Evolutionary conservation across 2,888 invertebrate species (phyloP).

Genomic region (Dioctria rufipes): DNA sequence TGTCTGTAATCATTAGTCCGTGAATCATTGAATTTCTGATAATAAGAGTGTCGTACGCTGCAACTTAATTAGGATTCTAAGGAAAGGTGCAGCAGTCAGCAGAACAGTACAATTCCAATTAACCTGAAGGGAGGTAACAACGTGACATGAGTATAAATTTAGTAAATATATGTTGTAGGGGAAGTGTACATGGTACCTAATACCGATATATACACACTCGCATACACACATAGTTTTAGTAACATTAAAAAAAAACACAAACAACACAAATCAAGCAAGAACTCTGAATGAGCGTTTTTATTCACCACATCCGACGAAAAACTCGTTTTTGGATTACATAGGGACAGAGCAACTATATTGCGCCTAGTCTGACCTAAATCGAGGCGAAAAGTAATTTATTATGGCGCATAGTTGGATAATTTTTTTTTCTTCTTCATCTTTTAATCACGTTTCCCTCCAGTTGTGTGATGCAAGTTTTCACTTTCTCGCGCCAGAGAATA

Average conservation of each 20-base stretch:
- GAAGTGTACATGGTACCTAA: background rate
- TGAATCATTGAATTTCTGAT: slow-evolving; percentile 29
- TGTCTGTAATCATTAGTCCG: slow-evolving; percentile 22
- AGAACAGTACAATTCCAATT: slow-evolving; percentile 36
- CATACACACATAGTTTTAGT: no score
- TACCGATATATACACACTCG: no score
- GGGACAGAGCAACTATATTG: no score
- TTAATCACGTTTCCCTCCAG: background rate
- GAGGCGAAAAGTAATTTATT: slow-evolving; percentile 35
- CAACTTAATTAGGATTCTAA: slow-evolving; percentile 44
- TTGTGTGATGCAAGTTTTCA: slow-evolving; percentile 14
- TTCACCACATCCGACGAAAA: background rate
- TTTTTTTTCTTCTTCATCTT: background rate
- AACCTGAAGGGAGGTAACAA: slow-evolving; percentile 41
- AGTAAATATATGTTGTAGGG: background rate
- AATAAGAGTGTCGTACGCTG: slow-evolving; percentile 22
- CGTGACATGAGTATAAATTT: slow-evolving; percentile 27
- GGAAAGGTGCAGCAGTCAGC: slow-evolving; percentile 35
- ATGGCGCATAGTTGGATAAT: slow-evolving; percentile 17
- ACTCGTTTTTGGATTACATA: slow-evolving; percentile 35
- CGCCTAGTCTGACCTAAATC: slow-evolving; percentile 42
- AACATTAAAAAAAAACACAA: background rate
- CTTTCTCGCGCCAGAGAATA: background rate
- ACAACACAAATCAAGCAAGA: background rate
- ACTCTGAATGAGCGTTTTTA: slow-evolving; percentile 26